A percentile compares a stretch with the other conserved stretches of the same genome.
These are phyloP conservation scores for Indri indri DNA, from an alignment of 2,113 vertebrate species.

Conservation along the genomic window DNA sequence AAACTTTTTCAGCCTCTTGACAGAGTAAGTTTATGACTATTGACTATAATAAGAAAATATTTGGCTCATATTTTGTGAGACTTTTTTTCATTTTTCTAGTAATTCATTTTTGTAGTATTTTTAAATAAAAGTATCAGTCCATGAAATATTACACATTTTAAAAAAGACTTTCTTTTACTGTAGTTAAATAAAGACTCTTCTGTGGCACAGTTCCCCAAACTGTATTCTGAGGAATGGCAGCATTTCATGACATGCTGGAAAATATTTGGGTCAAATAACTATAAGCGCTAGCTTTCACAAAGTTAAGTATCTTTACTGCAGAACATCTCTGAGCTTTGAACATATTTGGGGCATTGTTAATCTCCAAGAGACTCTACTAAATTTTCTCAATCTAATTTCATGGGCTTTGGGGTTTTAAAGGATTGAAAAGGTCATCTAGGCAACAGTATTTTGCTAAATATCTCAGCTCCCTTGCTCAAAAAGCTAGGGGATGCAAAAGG, in stretches of 20 bases:
- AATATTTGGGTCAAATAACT: not conserved
- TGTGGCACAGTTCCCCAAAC: not conserved
- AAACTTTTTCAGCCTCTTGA: not conserved
- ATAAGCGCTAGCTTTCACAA: not conserved
- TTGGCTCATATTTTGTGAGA: not conserved
- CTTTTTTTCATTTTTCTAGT: not conserved
- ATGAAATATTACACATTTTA: not conserved
- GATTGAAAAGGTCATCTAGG: not conserved
- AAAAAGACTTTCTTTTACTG: not conserved
- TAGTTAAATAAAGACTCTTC: not conserved
- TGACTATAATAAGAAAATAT: not conserved
- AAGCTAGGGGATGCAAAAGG: not conserved
- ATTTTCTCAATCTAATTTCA: not conserved
- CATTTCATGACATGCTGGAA: not conserved
- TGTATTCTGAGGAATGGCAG: not conserved
- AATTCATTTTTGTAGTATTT: not conserved
- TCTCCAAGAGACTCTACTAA: not conserved
- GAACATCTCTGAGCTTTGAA: not conserved
- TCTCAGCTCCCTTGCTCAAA: not conserved
- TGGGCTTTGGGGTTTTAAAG: not conserved
- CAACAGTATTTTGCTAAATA: not conserved
- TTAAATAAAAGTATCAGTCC: not conserved
- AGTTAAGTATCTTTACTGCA: not conserved
- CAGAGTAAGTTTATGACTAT: not conserved
- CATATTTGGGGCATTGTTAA: not conserved